Percentiles rank a stretch among this genome's conserved stretches.
Conservation (phyloP, 2,113 vertebrate species). For the Rhagologus leucostigma region DNA sequence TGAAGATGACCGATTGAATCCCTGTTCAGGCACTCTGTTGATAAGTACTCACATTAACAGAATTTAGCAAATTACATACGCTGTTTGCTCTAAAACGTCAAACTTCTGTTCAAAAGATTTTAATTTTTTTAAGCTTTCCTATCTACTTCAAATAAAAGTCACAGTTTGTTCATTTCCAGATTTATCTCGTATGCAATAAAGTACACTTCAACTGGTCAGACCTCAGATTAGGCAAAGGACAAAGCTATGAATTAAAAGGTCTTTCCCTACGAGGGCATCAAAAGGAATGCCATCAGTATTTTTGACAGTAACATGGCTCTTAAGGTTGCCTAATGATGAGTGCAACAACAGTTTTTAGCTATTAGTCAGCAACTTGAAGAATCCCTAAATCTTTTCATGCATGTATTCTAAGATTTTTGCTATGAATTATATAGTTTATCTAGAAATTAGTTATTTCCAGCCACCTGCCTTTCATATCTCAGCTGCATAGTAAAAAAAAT, state of each 20-base stretch:
- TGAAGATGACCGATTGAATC: constrained; percentile 16
- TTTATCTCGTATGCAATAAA: not conserved
- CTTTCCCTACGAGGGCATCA: not conserved
- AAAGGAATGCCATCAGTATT: not conserved
- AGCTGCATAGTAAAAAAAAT: constrained; percentile 27
- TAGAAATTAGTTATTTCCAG: constrained; percentile 24
- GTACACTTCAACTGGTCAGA: not conserved
- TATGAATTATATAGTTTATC: not conserved
- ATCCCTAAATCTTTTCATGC: not conserved
- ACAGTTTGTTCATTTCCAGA: not conserved
- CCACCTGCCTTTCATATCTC: constrained; percentile 21
- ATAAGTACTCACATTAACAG: constrained; percentile 6
- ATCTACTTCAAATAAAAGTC: constrained; percentile 26
- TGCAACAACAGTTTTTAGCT: not conserved
- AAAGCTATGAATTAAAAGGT: constrained; percentile 6
- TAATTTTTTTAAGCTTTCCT: not conserved
- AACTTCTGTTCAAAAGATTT: not conserved
- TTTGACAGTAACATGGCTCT: not conserved
- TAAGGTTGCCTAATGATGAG: not conserved
- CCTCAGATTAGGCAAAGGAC: not conserved
- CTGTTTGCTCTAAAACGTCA: constrained; percentile 14
- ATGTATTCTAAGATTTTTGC: not conserved
- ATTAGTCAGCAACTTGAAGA: not conserved
- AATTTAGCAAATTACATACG: constrained; percentile 26
- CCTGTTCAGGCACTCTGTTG: not conserved